Conservation (phyloP, 2,888 invertebrate species). For the Drosophila limbata region DNA sequence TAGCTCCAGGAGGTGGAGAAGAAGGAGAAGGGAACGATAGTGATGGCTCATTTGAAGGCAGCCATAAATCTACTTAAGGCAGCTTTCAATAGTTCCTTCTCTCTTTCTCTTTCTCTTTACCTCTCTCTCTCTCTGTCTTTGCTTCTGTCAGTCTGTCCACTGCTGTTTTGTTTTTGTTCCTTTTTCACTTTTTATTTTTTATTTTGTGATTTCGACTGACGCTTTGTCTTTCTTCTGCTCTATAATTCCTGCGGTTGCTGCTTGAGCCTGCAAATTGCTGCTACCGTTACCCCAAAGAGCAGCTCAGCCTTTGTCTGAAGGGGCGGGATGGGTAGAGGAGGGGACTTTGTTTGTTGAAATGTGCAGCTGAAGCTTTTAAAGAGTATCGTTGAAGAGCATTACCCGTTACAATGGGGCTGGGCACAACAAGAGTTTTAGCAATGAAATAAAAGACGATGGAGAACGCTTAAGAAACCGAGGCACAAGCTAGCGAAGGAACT, state of each 20-base stretch:
- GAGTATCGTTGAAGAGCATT: conserved; percentile 24
- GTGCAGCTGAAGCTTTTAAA: conserved; percentile 51
- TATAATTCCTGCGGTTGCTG: conserved; percentile 48
- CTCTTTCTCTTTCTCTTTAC: background rate
- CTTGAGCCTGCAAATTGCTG: conserved; percentile 31
- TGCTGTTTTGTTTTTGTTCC: conserved; percentile 21
- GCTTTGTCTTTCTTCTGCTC: conserved; percentile 53
- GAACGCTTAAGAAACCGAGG: conserved; percentile 20
- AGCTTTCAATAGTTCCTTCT: conserved; percentile 68
- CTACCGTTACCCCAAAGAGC: conserved; percentile 43
- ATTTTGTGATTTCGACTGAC: conserved; percentile 39
- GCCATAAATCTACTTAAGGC: conserved; percentile 79
- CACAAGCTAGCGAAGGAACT: conserved; percentile 8
- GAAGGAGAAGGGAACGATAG: conserved; percentile 19
- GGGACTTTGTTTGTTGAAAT: conserved; percentile 30
- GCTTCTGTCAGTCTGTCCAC: conserved; percentile 16
- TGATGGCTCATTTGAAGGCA: conserved; percentile 59
- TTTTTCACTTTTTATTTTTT: conserved; percentile 27
- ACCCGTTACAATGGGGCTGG: conserved; percentile 38
- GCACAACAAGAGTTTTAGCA: conserved; percentile 11
- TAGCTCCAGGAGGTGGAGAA: background rate
- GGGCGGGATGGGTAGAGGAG: background rate
- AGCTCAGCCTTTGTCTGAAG: conserved; percentile 35
- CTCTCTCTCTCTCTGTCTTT: conserved; percentile 14
- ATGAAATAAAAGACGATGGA: conserved; percentile 21